phyloP scores from a whole-genome alignment of 2,113 vertebrate species.

The Acinonyx jubatus region DNA sequence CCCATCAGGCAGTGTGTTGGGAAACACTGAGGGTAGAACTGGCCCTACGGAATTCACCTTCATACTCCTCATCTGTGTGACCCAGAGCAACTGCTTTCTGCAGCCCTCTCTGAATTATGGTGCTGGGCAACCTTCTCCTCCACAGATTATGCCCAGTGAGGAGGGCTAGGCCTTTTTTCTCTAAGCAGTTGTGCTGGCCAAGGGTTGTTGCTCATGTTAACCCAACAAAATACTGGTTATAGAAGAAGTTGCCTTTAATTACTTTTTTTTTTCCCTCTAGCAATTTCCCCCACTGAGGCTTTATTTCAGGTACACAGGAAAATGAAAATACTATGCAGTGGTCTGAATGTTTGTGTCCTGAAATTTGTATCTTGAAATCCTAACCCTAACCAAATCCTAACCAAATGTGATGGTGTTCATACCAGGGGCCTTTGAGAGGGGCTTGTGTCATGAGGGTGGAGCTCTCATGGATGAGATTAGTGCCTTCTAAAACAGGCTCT shows the following conservation, averaged over 20 bases:
- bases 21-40: background rate
- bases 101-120: background rate
- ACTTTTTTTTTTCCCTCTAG: background rate
- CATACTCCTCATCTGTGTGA: accelerated
- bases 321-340: background rate
- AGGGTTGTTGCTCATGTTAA: background rate
- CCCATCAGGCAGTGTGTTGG: background rate
- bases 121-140: background rate
- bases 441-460: background rate
- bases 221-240: background rate
- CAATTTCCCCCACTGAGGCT: background rate
- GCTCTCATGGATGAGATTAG: background rate
- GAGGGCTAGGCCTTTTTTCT: background rate
- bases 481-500: background rate
- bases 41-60: background rate
- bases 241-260: background rate
- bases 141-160: background rate
- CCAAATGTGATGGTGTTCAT: background rate
- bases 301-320: conserved; percentile 28
- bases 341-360: background rate
- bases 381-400: background rate
- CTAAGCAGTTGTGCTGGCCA: background rate
- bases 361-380: background rate
- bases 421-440: background rate
- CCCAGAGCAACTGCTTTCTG: background rate